phyloP scores from a whole-genome alignment of 2,888 invertebrate species.

The Mythimna albipuncta region DNA sequence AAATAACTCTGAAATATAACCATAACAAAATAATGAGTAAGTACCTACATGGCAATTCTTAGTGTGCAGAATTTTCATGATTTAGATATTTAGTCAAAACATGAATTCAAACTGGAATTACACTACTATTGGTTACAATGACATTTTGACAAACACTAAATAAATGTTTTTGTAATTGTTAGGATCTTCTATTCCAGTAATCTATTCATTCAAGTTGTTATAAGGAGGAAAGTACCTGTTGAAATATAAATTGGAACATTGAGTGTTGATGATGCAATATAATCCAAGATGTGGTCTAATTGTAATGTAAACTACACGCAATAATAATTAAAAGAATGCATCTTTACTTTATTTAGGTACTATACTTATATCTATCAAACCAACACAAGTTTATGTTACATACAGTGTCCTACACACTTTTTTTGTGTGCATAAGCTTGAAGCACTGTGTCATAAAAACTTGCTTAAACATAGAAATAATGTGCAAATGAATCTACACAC shows the following conservation, averaged over 20 bases:
- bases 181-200: background rate
- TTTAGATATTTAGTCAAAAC: background rate
- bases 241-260: background rate
- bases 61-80: background rate
- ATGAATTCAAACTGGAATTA: background rate
- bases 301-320: background rate
- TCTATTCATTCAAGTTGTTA: background rate
- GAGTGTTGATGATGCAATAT: conserved; percentile 1
- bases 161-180: background rate
- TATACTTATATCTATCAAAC: background rate
- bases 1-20: background rate
- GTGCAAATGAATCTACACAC: background rate
- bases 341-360: background rate
- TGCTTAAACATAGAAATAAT: background rate
- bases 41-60: background rate
- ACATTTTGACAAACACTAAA: background rate
- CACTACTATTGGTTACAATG: background rate
- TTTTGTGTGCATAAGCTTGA: background rate
- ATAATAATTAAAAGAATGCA: background rate
- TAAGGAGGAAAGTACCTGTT: conserved; percentile 11
- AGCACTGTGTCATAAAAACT: background rate
- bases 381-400: background rate
- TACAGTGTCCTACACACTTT: background rate
- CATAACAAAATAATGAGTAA: background rate
- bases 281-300: conserved; percentile 11